phyloP scores from a whole-genome alignment of 2,888 invertebrate species.

The Protonemura montana region DNA sequence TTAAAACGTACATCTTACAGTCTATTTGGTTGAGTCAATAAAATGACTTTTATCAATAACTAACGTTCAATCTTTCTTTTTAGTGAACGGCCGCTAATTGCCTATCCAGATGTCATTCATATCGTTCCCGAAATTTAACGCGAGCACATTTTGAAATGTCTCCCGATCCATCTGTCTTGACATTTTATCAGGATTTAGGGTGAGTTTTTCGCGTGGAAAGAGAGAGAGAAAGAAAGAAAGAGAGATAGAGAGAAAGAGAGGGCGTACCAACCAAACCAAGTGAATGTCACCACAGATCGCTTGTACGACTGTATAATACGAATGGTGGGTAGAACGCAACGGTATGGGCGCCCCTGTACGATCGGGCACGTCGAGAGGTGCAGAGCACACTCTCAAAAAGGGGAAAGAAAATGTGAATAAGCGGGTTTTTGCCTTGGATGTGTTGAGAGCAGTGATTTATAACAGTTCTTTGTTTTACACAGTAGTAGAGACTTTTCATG shows the following conservation, averaged over 20 bases:
- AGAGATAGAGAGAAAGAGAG: too few relatives aligned
- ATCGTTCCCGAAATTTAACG: too few relatives aligned
- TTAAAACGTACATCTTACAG: too few relatives aligned
- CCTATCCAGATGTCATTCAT: too few relatives aligned
- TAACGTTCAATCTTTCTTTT: too few relatives aligned
- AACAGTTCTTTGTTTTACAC: not conserved
- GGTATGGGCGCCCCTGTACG: not conserved
- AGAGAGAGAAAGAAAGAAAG: too few relatives aligned
- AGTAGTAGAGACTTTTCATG: slow-evolving; percentile 3
- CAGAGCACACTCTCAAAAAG: not conserved
- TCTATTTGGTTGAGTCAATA: too few relatives aligned
- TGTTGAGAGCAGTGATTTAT: slow-evolving; percentile 26
- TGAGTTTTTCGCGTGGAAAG: too few relatives aligned
- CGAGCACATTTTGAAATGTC: too few relatives aligned
- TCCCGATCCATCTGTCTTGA: not conserved
- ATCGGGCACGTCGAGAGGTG: not conserved
- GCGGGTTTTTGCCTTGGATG: not conserved
- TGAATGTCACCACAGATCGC: not conserved
- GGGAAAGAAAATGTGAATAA: slow-evolving; percentile 33
- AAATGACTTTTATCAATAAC: too few relatives aligned
- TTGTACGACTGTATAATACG: not conserved
- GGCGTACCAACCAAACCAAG: too few relatives aligned
- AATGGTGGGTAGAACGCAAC: not conserved
- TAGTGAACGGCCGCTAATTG: too few relatives aligned
- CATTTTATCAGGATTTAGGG: not conserved